Conservation (phyloP, 2,797 vertebrate species). For the Miichthys miiuy region DNA sequence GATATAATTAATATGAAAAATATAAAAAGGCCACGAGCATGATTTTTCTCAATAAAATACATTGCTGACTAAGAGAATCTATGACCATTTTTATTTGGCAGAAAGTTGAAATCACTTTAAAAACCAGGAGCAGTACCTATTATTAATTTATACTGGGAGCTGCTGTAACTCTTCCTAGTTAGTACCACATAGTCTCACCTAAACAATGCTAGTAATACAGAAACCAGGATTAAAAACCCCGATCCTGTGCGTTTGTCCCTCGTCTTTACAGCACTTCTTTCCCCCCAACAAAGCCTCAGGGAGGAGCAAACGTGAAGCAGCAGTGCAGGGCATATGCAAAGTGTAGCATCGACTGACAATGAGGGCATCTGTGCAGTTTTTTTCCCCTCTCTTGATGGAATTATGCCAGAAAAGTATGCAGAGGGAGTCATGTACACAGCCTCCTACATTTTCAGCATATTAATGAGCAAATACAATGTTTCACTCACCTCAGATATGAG, state of each 20-base stretch:
- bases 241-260: not conserved
- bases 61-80: slow-evolving; percentile 6
- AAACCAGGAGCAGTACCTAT: not conserved
- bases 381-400: slow-evolving; percentile 13
- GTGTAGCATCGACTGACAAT: slow-evolving; percentile 23
- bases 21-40: slow-evolving; percentile 1
- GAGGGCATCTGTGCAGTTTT: slow-evolving; percentile 16
- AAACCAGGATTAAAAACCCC: not conserved
- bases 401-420: slow-evolving; percentile 10
- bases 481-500: not conserved
- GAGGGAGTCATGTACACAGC: slow-evolving; percentile 1
- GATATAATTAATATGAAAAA: slow-evolving; percentile 14
- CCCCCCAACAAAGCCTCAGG: not conserved
- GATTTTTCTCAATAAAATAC: slow-evolving; percentile 55
- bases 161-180: not conserved
- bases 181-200: not conserved
- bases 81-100: slow-evolving; percentile 5
- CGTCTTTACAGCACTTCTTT: not conserved
- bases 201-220: not conserved
- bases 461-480: slow-evolving; percentile 19
- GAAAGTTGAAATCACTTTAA: not conserved
- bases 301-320: slow-evolving; percentile 3
- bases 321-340: slow-evolving; percentile 16
- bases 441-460: slow-evolving; percentile 18
- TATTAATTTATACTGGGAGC: not conserved